These are phyloP conservation scores for Drosophila villosipedis DNA, from an alignment of 2,888 invertebrate genomes.

Conservation along the genomic window DNA sequence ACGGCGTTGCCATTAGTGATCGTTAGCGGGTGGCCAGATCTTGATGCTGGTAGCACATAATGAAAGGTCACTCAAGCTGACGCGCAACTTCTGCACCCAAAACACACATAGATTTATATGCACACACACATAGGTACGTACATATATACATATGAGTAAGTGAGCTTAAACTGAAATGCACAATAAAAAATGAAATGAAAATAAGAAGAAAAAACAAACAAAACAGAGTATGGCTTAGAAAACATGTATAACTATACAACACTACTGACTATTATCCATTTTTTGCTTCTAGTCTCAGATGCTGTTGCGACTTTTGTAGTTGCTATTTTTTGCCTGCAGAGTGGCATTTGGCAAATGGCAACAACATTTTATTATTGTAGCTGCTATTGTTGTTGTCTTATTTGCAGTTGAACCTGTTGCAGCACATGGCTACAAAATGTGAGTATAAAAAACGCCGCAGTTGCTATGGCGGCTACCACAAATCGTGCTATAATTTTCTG, in stretches of 20 bases:
- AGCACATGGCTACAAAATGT: conserved; percentile 52
- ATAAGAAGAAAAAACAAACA: conserved; percentile 1
- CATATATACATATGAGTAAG: background rate
- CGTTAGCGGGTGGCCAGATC: conserved; percentile 45
- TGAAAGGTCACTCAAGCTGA: conserved; percentile 50
- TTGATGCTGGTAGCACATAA: conserved; percentile 31
- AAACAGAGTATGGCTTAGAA: conserved; percentile 34
- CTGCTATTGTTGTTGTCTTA: conserved; percentile 24
- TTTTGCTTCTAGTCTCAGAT: conserved; percentile 32
- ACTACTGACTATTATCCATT: conserved; percentile 29
- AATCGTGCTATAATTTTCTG: conserved; percentile 20
- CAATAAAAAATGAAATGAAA: conserved; percentile 4
- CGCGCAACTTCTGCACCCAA: conserved; percentile 46
- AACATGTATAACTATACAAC: conserved; percentile 6
- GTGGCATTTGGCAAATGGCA: conserved; percentile 78
- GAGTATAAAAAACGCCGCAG: conserved; percentile 32
- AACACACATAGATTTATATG: conserved; percentile 11
- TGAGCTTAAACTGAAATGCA: conserved; percentile 28
- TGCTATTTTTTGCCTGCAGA: conserved; percentile 28
- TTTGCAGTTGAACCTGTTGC: conserved; percentile 70
- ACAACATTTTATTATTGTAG: conserved; percentile 59
- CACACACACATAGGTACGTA: background rate
- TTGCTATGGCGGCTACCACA: conserved; percentile 17
- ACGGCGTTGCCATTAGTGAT: conserved; percentile 38
- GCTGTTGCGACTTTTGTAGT: conserved; percentile 30